These are phyloP conservation scores for Montipora cactus DNA, from an alignment of 64 coral and sea anemone genomes.

Conservation along the genomic window DNA sequence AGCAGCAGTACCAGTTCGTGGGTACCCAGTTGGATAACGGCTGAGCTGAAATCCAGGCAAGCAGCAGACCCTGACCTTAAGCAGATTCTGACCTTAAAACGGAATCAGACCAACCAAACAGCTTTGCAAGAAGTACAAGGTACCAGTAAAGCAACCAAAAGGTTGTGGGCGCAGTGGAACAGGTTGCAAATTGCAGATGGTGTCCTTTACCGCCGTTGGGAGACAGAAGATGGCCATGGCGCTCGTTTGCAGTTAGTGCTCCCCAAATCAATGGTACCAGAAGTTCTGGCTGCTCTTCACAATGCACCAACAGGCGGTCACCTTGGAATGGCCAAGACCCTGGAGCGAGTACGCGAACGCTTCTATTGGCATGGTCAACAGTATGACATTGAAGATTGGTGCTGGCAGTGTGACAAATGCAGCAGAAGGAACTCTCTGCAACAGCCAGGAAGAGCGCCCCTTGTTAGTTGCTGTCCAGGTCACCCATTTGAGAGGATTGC, in stretches of 20 bases:
- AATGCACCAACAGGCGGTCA: slow-evolving; percentile 17
- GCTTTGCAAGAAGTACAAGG: neutral
- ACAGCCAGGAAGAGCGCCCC: neutral
- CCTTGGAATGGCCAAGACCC: slow-evolving; percentile 12
- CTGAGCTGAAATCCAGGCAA: neutral
- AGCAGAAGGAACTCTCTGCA: neutral
- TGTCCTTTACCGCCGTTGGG: slow-evolving; percentile 12
- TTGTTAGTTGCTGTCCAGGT: neutral
- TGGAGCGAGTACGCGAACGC: neutral
- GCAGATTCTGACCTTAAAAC: neutral
- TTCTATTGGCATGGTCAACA: slow-evolving; percentile 28
- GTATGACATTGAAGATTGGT: neutral
- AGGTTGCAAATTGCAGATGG: neutral
- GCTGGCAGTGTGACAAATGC: neutral
- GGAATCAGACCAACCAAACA: neutral
- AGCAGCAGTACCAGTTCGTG: neutral
- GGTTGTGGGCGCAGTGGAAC: slow-evolving; percentile 33
- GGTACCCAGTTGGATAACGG: neutral
- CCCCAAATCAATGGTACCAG: neutral
- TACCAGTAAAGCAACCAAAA: slow-evolving; percentile 1
- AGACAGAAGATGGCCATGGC: neutral
- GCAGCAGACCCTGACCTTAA: slow-evolving; percentile 5
- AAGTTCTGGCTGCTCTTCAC: slow-evolving; percentile 21
- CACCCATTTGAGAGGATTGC: no score
- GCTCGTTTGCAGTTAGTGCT: no score